Evolutionary conservation across 1,140 invertebrate species (phyloP).

Genomic region (Gonatopus flavifemur): DNA sequence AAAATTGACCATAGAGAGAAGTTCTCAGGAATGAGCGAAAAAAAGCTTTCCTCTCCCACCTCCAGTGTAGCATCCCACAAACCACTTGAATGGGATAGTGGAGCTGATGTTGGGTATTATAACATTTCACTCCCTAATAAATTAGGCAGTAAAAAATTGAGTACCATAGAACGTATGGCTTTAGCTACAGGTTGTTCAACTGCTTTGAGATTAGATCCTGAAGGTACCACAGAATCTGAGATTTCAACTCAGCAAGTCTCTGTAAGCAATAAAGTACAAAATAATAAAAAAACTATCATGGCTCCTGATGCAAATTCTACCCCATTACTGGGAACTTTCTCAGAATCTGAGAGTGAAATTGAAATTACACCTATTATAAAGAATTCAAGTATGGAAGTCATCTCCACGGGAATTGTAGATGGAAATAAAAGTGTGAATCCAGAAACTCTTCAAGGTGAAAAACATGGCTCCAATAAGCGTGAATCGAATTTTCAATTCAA

Average conservation of each 20-base stretch:
- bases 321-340: slow-evolving; percentile 28
- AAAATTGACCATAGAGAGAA: slow-evolving; percentile 31
- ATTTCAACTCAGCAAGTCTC: slow-evolving; percentile 11
- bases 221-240: slow-evolving; percentile 47
- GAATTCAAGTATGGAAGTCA: no score
- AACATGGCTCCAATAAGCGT: slow-evolving; percentile 5
- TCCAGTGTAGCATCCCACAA: slow-evolving; percentile 67
- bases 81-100: slow-evolving; percentile 75
- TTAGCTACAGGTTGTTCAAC: slow-evolving; percentile 47
- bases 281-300: slow-evolving; percentile 3
- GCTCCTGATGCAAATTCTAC: slow-evolving; percentile 50
- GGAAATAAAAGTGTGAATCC: slow-evolving; percentile 16
- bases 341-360: slow-evolving; percentile 47
- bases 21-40: slow-evolving; percentile 24
- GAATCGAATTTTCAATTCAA: slow-evolving; percentile 19
- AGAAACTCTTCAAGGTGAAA: neutral
- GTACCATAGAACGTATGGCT: slow-evolving; percentile 65
- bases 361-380: slow-evolving; percentile 56
- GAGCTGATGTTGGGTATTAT: slow-evolving; percentile 74
- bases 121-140: slow-evolving; percentile 52
- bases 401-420: slow-evolving; percentile 34
- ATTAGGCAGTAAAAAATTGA: slow-evolving; percentile 54
- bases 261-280: slow-evolving; percentile 22
- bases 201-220: slow-evolving; percentile 50
- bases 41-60: slow-evolving; percentile 59